phyloP scores from a whole-genome alignment of 2,888 invertebrate species.

The Labia minor region DNA sequence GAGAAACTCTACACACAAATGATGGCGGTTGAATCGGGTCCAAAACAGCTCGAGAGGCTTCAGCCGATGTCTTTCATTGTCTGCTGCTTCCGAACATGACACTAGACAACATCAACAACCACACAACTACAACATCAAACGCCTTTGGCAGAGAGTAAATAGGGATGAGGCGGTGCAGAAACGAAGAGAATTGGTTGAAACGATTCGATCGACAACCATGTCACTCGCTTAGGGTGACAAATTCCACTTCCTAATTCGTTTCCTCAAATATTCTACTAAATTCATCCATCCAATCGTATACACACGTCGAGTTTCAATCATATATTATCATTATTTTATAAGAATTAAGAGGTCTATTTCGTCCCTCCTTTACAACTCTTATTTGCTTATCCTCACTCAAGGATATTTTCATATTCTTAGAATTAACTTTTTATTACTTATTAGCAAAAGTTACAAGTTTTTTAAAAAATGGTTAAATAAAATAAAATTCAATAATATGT shows the following conservation, averaged over 20 bases:
- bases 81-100: not conserved
- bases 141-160: too few species aligned
- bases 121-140: not conserved
- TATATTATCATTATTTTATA: too few species aligned
- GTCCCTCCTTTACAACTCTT: too few species aligned
- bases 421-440: too few species aligned
- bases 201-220: not conserved
- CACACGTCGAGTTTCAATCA: too few species aligned
- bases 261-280: not conserved
- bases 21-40: not conserved
- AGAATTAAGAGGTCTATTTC: too few species aligned
- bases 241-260: not conserved
- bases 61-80: not conserved
- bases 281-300: not conserved
- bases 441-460: too few species aligned
- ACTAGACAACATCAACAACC: not conserved
- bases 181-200: not conserved
- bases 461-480: too few species aligned
- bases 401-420: too few species aligned
- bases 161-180: not conserved
- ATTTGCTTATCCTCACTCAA: too few species aligned
- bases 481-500: too few species aligned
- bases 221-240: not conserved
- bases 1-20: too few species aligned
- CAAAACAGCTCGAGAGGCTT: not conserved